Percentiles rank a stretch among this genome's conserved stretches.
Evolutionary conservation across 1,140 invertebrate species (phyloP).

Genomic region (Pararge aegeria): DNA sequence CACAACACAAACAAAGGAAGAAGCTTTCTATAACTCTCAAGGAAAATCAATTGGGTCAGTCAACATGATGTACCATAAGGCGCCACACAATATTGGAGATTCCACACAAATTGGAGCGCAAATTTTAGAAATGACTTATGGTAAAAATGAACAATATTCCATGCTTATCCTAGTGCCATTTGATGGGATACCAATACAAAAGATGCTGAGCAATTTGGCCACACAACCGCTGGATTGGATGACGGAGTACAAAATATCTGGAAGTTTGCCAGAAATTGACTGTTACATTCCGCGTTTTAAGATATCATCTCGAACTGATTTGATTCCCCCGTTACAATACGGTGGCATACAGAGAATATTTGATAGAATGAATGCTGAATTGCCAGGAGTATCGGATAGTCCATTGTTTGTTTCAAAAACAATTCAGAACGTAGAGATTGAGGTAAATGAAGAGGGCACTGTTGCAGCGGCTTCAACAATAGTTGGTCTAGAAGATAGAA

Average conservation of each 20-base stretch:
- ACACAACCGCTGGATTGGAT: slow-evolving; percentile 78
- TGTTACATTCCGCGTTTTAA: slow-evolving; percentile 83
- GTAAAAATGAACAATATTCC: slow-evolving; percentile 81
- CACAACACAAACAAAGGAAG: slow-evolving; percentile 75
- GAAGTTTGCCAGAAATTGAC: slow-evolving; percentile 76
- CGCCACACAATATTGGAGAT: slow-evolving; percentile 60
- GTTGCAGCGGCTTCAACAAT: slow-evolving; percentile 82
- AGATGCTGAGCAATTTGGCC: slow-evolving; percentile 70
- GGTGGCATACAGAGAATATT: slow-evolving; percentile 85
- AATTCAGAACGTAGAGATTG: slow-evolving; percentile 86
- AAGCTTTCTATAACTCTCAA: slow-evolving; percentile 75
- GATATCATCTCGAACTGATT: slow-evolving; percentile 79
- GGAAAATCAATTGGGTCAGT: slow-evolving; percentile 73
- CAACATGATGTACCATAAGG: slow-evolving; percentile 80
- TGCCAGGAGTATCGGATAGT: slow-evolving; percentile 82
- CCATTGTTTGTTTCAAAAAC: slow-evolving; percentile 78
- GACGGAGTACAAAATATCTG: slow-evolving; percentile 59
- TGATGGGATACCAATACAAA: slow-evolving; percentile 61
- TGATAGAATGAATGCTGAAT: slow-evolving; percentile 78
- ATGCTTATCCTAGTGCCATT: slow-evolving; percentile 85
- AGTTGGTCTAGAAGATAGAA: slow-evolving; percentile 81
- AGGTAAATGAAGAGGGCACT: slow-evolving; percentile 87
- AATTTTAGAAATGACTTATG: slow-evolving; percentile 85
- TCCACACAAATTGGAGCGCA: slow-evolving; percentile 75
- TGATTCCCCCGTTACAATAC: slow-evolving; percentile 80